Evolutionary conservation across 1,140 invertebrate genomes (phyloP), one percentile per base, ranked within the genome.

Genomic region (Rhopalosiphum padi): DNA sequence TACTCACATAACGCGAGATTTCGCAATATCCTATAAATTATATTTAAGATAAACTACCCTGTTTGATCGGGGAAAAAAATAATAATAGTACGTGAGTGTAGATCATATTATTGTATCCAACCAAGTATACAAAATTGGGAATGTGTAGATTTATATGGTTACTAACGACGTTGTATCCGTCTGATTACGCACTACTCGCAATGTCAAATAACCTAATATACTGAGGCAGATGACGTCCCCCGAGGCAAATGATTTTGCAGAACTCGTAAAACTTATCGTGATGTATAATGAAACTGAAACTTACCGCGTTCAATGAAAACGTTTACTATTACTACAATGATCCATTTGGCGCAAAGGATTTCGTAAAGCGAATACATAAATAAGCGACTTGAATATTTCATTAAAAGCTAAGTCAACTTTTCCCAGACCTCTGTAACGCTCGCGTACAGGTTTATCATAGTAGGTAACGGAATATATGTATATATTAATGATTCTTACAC

Each of bases 121-220:
- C 37, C 35, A 83, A 37, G 82, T 23, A 83, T 41, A 35, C n/a
- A 35, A 83, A 83, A 83, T 37, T 21, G 35, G 4, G 60, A 77
- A 77, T 77, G 30, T n/a, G 15, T 35, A 77, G 11, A 77, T 77
- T 18, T 77, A n/a, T 77, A 77, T 21, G 60, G 15, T n/a, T 77
- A 35, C 30, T 77, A 77, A 77, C 60, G n/a, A n/a, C 30, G 60
- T 77, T n/a, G 60, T 77, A 77, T n/a, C 25, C 30, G 15, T 77
- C n/a, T 77, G 60, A 77, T 18, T 77, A 68, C 60, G 30, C 60
- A 18, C n/a, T n/a, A 18, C 15, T n/a, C 4, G 60, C n/a, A 23
- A 83, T 83, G 82, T 83, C 82, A 41, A 83, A 83, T 25, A 83
- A 22, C 82, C 82, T 83, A 83, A 41, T 35, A 83, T 83, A 83